Evolutionary conservation across 2,888 invertebrate genomes (phyloP).

Genomic region (Trypoxylon attenuatum): DNA sequence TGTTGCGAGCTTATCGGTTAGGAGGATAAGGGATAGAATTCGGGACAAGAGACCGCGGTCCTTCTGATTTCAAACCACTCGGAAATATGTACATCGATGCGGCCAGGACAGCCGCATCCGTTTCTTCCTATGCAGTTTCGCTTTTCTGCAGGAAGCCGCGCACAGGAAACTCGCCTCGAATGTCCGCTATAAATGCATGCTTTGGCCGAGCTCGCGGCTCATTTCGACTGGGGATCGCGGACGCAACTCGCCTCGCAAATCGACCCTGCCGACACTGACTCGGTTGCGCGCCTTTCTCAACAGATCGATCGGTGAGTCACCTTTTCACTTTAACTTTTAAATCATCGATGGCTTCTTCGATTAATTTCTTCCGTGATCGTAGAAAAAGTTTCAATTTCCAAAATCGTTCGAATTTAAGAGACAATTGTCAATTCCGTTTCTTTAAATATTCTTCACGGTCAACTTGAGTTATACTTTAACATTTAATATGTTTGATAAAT

Average conservation of each 20-base stretch:
- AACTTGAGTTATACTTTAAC: too few species aligned
- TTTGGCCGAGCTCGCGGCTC: slow-evolving; percentile 8
- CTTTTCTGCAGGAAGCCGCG: slow-evolving; percentile 15
- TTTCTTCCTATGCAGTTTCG: neutral
- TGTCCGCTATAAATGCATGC: slow-evolving; percentile 27
- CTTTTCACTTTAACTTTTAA: slow-evolving; percentile 32
- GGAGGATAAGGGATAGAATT: too few species aligned
- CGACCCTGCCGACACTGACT: too few species aligned
- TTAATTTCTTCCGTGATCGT: too few species aligned
- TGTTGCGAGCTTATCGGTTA: slow-evolving; percentile 29
- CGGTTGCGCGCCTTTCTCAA: slow-evolving; percentile 11
- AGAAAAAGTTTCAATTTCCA: too few species aligned
- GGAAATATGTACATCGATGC: too few species aligned
- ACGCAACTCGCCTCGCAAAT: slow-evolving; percentile 9
- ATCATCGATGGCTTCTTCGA: too few species aligned
- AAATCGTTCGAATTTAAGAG: too few species aligned
- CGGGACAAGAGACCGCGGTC: slow-evolving; percentile 29
- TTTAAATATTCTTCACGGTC: too few species aligned
- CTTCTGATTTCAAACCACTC: too few species aligned
- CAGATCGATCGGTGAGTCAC: slow-evolving; percentile 39
- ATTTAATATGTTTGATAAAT: too few species aligned
- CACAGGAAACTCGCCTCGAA: slow-evolving; percentile 15
- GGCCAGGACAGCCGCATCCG: slow-evolving; percentile 17
- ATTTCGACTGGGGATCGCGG: slow-evolving; percentile 19
- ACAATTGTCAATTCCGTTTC: too few species aligned